Evolutionary conservation across 2,113 vertebrate species (phyloP), one percentile per base, ranked within the genome.

Genomic region (Coracopsis vasa): DNA sequence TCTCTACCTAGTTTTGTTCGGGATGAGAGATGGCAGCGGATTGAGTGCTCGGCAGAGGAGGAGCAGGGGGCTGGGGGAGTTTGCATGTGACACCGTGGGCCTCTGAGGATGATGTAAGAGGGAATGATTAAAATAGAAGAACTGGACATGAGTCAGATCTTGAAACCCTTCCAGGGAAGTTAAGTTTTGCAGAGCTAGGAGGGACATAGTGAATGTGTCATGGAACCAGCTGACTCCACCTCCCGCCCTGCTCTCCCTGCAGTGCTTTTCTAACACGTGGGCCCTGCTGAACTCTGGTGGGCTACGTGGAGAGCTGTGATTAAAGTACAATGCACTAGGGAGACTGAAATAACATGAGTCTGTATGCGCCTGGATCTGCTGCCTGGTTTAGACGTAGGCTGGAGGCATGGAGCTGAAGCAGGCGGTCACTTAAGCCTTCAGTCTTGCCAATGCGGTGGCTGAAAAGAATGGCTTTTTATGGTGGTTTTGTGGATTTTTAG

Each of bases 111-210:
- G 96, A 98, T 96, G 97, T 97, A 95, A 97, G 94, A 95, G 95
- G 93, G 78, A 83, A 93, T 72, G 96, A 97, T 97, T 97, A 97
- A 97, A 97, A 97, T 96, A 98, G 97, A 95, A 86, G 73, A 86
- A 74, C 79, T 97, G 97, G 96, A 96, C 89, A 21, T 98, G 97
- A 98, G 96, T 97, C 97, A 98, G 94, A 93, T 11, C 86, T 97
- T 97, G 97, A 97, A 97, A 90, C 29, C 44, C 33, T 93, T 97
- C 97, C 97, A 97, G 84, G 62, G 80, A 89, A 97, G 91, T 90
- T 79, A 88, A 83, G 92, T 93, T 96, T 94, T 91, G 91, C 83
- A 88, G 94, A 95, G 92, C 92, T 92, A 83, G 79, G 86, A 90
- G 92, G 83, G 94, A 97, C 90, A 88, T 25, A 75, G 87, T 66